These are phyloP conservation scores for Albula glossodonta DNA, from an alignment of 2,113 vertebrate genomes.

Conservation along the genomic window DNA sequence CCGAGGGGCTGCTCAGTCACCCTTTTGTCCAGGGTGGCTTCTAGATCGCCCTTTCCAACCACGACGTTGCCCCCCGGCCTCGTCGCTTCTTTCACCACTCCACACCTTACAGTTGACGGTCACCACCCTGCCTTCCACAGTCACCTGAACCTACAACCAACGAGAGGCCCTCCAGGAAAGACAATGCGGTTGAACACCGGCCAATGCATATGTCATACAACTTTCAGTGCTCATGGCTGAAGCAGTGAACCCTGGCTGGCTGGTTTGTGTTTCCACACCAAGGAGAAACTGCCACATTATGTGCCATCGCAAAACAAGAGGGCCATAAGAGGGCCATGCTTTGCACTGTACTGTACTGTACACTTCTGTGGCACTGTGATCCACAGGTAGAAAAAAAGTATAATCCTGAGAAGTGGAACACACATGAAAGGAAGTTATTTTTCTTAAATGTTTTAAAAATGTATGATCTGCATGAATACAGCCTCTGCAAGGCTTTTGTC, in stretches of 20 bases:
- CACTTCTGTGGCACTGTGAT: neutral
- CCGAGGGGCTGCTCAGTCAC: conserved; percentile 81
- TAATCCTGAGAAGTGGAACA: neutral
- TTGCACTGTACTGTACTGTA: neutral
- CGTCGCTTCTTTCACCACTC: conserved; percentile 32
- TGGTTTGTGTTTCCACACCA: neutral
- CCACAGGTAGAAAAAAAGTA: neutral
- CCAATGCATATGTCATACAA: neutral
- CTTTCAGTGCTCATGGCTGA: neutral
- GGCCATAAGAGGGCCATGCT: neutral
- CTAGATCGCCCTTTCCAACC: conserved; percentile 53
- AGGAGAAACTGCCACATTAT: neutral
- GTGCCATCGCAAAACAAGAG: neutral
- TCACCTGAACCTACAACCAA: conserved; percentile 7
- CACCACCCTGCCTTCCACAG: conserved; percentile 23
- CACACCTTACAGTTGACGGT: conserved; percentile 27
- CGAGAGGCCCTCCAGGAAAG: neutral
- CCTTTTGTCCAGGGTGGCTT: conserved; percentile 79
- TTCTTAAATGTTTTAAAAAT: neutral
- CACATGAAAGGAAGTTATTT: neutral
- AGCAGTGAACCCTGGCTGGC: neutral
- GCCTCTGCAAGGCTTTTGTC: neutral
- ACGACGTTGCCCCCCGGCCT: conserved; percentile 21
- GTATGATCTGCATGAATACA: neutral
- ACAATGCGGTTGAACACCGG: neutral